Evolutionary conservation across 2,888 invertebrate genomes (phyloP).

Genomic region (Sphaerophoria rueppellii): DNA sequence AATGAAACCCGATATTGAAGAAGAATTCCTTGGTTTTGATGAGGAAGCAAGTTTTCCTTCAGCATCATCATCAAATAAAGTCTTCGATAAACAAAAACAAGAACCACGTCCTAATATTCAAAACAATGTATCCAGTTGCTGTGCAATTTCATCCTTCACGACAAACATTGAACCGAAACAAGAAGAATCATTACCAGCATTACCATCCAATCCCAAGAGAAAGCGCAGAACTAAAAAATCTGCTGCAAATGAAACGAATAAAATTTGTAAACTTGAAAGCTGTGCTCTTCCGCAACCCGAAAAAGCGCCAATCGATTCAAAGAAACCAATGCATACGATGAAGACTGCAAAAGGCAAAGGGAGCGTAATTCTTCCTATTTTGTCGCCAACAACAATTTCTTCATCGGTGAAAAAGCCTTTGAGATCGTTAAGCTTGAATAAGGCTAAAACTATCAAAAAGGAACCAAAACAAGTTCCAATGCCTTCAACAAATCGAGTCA

Average conservation of each 20-base stretch:
- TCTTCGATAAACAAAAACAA: conserved; percentile 52
- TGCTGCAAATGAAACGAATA: not conserved
- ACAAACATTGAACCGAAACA: not conserved
- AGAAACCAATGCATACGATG: not conserved
- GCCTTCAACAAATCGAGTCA: not conserved
- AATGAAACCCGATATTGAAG: not conserved
- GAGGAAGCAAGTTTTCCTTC: not conserved
- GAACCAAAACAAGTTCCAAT: not conserved
- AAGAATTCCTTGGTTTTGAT: conserved; percentile 9
- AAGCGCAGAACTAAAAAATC: conserved; percentile 25
- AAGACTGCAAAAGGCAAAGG: not conserved
- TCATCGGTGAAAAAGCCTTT: not conserved
- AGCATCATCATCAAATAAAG: not conserved
- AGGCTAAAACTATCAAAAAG: not conserved
- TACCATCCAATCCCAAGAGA: not conserved
- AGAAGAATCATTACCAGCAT: too few relatives aligned
- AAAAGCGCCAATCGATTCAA: not conserved
- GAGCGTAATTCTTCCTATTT: not conserved
- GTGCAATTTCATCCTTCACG: too few relatives aligned
- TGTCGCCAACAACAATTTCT: not conserved
- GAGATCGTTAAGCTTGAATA: not conserved
- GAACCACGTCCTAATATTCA: not conserved
- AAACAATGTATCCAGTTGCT: not conserved
- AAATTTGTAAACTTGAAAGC: conserved; percentile 1
- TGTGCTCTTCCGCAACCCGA: too few relatives aligned